Evolutionary conservation across 92 coral and sea anemone species (phyloP).

Genomic region (Phenganax stokvisi): DNA sequence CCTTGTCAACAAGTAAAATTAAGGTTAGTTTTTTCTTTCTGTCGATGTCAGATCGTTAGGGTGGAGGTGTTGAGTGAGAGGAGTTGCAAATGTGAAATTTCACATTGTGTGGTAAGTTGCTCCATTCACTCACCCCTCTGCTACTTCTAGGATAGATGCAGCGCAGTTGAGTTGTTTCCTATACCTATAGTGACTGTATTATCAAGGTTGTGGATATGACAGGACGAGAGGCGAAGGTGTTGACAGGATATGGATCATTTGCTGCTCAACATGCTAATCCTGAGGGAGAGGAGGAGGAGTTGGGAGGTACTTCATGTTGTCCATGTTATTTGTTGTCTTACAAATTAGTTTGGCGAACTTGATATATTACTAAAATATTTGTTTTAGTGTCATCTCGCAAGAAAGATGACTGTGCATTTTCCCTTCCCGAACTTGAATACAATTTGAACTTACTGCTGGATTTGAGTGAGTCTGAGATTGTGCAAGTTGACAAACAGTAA

Average conservation of each 20-base stretch:
- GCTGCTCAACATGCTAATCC: constrained; percentile 99
- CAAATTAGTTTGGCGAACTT: neutral
- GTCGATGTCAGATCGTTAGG: too few species aligned
- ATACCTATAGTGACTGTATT: neutral
- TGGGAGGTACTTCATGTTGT: constrained; percentile 54
- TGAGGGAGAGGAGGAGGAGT: constrained; percentile 87
- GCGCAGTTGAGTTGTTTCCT: neutral
- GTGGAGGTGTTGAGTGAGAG: too few species aligned
- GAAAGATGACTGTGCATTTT: constrained; percentile 69
- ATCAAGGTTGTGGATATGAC: constrained; percentile 95
- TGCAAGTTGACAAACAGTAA: constrained; percentile 93
- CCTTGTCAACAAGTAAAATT: constrained; percentile 35
- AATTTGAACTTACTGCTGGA: constrained; percentile 81
- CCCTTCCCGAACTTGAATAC: constrained; percentile 91
- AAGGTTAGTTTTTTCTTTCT: constrained; percentile 2
- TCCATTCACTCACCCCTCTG: too few species aligned
- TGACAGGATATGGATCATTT: constrained; percentile 95
- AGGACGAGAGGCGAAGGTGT: constrained; percentile 91
- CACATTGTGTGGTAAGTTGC: too few species aligned
- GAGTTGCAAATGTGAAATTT: too few species aligned
- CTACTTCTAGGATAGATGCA: neutral
- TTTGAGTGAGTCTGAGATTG: constrained; percentile 84
- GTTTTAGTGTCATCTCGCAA: constrained; percentile 53
- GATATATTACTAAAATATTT: neutral
- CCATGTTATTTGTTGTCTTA: neutral